These are phyloP conservation scores for Phasianus colchicus DNA, from an alignment of 2,113 vertebrate genomes.

Conservation along the genomic window DNA sequence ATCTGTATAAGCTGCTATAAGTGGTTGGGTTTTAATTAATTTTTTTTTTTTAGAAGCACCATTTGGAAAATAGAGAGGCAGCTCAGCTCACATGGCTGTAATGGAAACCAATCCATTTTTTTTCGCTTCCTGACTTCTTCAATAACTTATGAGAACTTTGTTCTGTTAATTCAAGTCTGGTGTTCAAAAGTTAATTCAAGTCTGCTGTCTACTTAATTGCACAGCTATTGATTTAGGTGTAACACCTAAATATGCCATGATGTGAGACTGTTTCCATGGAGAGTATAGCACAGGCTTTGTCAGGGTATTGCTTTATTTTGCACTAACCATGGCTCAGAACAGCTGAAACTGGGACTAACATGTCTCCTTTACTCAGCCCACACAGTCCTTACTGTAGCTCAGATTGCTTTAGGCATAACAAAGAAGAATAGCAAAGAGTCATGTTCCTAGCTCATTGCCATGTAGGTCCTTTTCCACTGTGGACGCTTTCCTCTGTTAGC, in stretches of 20 bases:
- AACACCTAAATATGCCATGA: not conserved
- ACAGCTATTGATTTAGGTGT: not conserved
- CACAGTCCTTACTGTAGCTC: not conserved
- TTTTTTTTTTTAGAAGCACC: not conserved
- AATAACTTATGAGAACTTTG: not conserved
- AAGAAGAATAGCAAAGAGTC: not conserved
- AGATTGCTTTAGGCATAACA: not conserved
- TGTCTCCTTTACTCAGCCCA: not conserved
- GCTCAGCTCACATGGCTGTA: not conserved
- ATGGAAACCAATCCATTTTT: not conserved
- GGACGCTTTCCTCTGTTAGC: not conserved
- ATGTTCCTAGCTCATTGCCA: not conserved
- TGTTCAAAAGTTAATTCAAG: not conserved
- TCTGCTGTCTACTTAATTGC: not conserved
- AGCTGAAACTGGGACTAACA: not conserved
- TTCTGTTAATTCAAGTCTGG: not conserved
- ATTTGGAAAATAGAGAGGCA: not conserved
- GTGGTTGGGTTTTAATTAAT: conserved; percentile 3
- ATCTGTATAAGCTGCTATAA: not conserved
- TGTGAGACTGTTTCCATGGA: not conserved
- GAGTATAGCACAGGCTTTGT: not conserved
- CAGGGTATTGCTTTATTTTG: not conserved
- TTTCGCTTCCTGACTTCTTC: not conserved
- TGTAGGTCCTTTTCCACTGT: not conserved
- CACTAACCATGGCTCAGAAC: not conserved